Percentiles rank a stretch among this genome's conserved stretches.
Evolutionary conservation across 2,888 invertebrate species (phyloP).

Genomic region (Cylindroiulus punctatus): DNA sequence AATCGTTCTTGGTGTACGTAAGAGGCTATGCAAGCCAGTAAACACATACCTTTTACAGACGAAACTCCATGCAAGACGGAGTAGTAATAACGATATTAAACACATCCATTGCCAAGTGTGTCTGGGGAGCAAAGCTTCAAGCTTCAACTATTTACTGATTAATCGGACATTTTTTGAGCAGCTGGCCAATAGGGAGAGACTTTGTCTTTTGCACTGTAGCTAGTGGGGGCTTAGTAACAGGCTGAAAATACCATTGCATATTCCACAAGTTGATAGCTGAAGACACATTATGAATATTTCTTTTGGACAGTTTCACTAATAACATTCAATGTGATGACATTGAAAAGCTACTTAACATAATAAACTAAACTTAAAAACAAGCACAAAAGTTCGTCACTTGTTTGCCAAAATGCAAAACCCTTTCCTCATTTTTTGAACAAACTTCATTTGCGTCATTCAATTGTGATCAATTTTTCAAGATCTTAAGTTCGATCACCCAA

Average conservation of each 20-base stretch:
- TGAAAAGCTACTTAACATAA: too few species aligned
- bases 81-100: slow-evolving; percentile 36
- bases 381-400: too few species aligned
- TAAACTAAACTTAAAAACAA: too few species aligned
- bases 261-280: not conserved
- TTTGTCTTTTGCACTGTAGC: not conserved
- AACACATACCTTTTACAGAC: slow-evolving; percentile 45
- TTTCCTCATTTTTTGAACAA: too few species aligned
- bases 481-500: too few species aligned
- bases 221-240: not conserved
- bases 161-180: not conserved
- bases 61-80: slow-evolving; percentile 45
- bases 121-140: slow-evolving; percentile 10
- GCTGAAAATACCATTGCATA: not conserved
- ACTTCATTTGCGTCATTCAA: too few species aligned
- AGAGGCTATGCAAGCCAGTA: slow-evolving; percentile 42
- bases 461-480: too few species aligned
- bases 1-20: slow-evolving; percentile 42
- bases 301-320: too few species aligned
- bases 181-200: not conserved
- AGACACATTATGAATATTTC: too few species aligned
- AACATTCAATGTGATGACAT: too few species aligned
- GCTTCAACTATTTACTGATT: not conserved
- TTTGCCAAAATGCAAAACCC: too few species aligned
- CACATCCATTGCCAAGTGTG: slow-evolving; percentile 41